These are phyloP conservation scores for Parascotia fuliginaria DNA, from an alignment of 2,888 invertebrate species.

Conservation along the genomic window DNA sequence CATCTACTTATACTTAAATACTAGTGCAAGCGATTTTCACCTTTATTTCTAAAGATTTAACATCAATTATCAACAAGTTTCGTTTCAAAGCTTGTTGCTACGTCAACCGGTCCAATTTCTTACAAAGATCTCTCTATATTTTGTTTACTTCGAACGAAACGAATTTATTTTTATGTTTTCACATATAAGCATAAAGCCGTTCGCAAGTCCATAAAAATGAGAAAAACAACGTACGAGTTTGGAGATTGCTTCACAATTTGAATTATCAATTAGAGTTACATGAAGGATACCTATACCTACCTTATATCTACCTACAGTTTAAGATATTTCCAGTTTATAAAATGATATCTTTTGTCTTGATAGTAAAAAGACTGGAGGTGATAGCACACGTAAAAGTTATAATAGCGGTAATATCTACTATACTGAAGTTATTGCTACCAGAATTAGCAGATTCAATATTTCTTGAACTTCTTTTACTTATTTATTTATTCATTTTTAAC, in stretches of 20 bases:
- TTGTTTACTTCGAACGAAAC: conserved; percentile 49
- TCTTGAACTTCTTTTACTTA: too few relatives aligned
- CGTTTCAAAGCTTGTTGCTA: conserved; percentile 27
- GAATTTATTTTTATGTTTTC: conserved; percentile 47
- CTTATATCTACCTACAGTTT: too few relatives aligned
- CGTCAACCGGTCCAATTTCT: conserved; percentile 49
- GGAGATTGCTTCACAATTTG: conserved; percentile 15
- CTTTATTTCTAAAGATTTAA: not conserved
- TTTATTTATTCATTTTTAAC: conserved; percentile 14
- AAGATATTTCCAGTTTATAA: conserved; percentile 16
- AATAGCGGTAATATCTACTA: not conserved
- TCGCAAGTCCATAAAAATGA: conserved; percentile 25
- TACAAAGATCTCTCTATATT: conserved; percentile 47
- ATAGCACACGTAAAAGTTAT: conserved; percentile 9
- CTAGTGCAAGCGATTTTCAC: conserved; percentile 4
- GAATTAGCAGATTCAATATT: too few relatives aligned
- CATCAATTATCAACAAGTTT: not conserved
- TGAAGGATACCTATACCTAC: not conserved
- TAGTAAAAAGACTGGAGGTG: conserved; percentile 12
- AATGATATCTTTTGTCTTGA: conserved; percentile 14
- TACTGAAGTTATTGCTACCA: too few relatives aligned
- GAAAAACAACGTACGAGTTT: conserved; percentile 21
- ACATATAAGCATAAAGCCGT: conserved; percentile 22
- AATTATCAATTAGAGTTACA: conserved; percentile 13
- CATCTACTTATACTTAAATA: conserved; percentile 11